Base-by-base conservation (phyloP, 1,140 invertebrate genomes). In the Wasmannia auropunctata region DNA sequence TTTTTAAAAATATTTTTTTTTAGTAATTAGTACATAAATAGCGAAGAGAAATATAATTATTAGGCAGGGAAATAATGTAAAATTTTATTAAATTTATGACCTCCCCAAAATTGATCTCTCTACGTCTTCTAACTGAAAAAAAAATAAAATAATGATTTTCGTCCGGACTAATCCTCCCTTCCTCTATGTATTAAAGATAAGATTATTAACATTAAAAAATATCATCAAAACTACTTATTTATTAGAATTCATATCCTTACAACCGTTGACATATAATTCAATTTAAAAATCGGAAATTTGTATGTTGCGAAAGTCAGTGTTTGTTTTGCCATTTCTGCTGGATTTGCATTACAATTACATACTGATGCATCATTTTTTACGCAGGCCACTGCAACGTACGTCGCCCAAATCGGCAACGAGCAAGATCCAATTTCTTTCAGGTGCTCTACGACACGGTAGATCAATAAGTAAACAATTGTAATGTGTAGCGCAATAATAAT, bases 371-470 rank as follows among this genome's bases (percentile, higher is more conserved):
- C n/a, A 77, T 85, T 85, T 85, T 65, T 77, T 85, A 43, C 37
- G 40, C 70, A 85, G 81, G 74, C 34, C 16, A 19, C 49, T 54
- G 25, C 65, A 63, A 76, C 58, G n/a, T 76, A 25, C 72, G 40
- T 51, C 40, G 14, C 31, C 34, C 34, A 14, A 28, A 25, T 54
- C 69, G 56, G 25, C 58, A 51, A 63, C 37, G n/a, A 83, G 79
- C 67, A 74, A 74, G 79, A 74, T 43, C 56, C 56, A 63, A 75
- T 85, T 85, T 77, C 58, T 77, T 85, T 85, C 72, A 85, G 81
- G 72, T 85, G 58, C 25, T 85, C 46, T 40, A 62, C 43, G 22
- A 37, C 28, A 72, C 37, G 46, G 2, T 77, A 65, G 43, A 51
- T 63, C 19, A 72, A 54, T 77, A 65, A 62, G 56, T 63, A 63